Evolutionary conservation across 2,797 vertebrate species (phyloP), one percentile per base, ranked within the genome.

Genomic region (Lophius americanus): DNA sequence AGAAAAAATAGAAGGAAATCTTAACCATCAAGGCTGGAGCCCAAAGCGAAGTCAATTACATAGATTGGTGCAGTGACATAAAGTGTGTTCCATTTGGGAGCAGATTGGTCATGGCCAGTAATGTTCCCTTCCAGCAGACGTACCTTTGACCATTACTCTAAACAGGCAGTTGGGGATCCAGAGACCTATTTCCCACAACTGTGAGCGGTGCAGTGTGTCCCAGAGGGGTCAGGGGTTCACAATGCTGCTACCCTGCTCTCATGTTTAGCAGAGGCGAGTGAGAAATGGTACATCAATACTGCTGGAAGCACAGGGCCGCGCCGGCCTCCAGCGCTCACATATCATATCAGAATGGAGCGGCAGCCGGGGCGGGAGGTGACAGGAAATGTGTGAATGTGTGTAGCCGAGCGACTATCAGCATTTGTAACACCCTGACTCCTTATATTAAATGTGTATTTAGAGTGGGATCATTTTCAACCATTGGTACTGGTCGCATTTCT

Each of bases 11-110:
- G 46, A 58, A 48, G 55, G 67, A 56, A 78, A 66, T 71, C 68
- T 74, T 79, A 65, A 78, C 83, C 75, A 70, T 81, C 78, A 85
- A 60, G 85, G 75, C 80, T 50, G 72, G 74, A 73, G 85, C 83
- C 76, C 66, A 80, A 85, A 85, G 85, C 78, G 72, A 86, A 84
- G 77, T 90, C 89, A 85, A 89, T 92, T 82, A 78, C 88, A 84
- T 71, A 85, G 88, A 90, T 91, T 86, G 89, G 83, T 76, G 83
- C 68, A 59, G 82, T 84, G 90, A 90, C 89, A 89, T 87, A 80
- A 89, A 92, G 88, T 89, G 88, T 86, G 76, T 89, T 90, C 85
- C 92, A 90, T 90, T 84, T 86, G 88, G 89, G 83, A 87, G 84
- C 84, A 87, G 85, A 88, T 83, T 89, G 86, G 85, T 90, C 85